A percentile compares a stretch with the other conserved stretches of the same genome.
phyloP scores from a whole-genome alignment of 2,888 invertebrate genomes.

The Odontomyia ornata region DNA sequence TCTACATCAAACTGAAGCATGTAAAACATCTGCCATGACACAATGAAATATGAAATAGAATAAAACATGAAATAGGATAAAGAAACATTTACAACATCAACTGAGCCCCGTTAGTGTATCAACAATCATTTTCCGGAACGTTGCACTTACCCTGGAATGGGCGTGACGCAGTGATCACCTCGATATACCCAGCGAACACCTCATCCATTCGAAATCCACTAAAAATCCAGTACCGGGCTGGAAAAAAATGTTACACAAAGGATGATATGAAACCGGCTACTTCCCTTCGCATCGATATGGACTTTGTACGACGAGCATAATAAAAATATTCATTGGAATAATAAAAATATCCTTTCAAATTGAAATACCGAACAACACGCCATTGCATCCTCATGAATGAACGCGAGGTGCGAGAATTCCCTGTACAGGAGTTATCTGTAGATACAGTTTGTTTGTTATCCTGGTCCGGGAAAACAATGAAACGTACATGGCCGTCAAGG shows the following conservation, averaged over 20 bases:
- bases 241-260: not conserved
- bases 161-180: constrained; percentile 26
- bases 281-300: not conserved
- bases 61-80: not conserved
- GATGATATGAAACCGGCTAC: constrained; percentile 15
- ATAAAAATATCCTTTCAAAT: constrained; percentile 31
- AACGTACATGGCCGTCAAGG: not conserved
- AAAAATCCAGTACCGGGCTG: not conserved
- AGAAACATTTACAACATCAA: constrained; percentile 8
- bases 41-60: not conserved
- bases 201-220: constrained; percentile 14
- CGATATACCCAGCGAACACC: constrained; percentile 20
- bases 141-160: constrained; percentile 22
- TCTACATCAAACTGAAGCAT: not conserved
- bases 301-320: not conserved
- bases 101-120: not conserved
- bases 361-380: constrained; percentile 11
- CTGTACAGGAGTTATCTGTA: constrained; percentile 8
- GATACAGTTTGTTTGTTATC: constrained; percentile 7
- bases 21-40: constrained; percentile 3
- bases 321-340: constrained; percentile 31
- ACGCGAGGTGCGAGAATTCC: constrained; percentile 24
- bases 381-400: constrained; percentile 17
- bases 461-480: constrained; percentile 1
- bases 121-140: constrained; percentile 31